Evolutionary conservation across 2,797 vertebrate genomes (phyloP).

Genomic region (Megalops cyprinoides): DNA sequence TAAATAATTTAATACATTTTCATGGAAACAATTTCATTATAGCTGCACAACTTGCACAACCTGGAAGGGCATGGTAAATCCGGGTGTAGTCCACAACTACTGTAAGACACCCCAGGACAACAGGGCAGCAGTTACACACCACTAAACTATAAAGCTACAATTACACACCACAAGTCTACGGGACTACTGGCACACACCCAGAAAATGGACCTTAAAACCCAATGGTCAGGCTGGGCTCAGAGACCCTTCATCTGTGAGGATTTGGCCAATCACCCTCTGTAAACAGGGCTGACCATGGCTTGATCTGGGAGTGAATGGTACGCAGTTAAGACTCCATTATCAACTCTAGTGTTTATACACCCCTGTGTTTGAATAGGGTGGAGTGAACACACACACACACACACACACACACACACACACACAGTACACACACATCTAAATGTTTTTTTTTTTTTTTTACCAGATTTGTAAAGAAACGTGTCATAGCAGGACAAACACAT

Average conservation of each 20-base stretch:
- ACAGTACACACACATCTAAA: too few species aligned
- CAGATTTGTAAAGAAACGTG: not conserved
- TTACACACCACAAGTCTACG: too few species aligned
- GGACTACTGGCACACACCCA: not conserved
- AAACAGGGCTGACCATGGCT: slow-evolving; percentile 18
- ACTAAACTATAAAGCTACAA: too few species aligned
- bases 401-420: too few species aligned
- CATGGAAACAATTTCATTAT: too few species aligned
- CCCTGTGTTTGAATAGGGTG: slow-evolving; percentile 40
- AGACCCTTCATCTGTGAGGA: slow-evolving; percentile 32
- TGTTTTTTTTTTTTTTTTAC: too few species aligned
- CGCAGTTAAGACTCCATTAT: slow-evolving; percentile 30
- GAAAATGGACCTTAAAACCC: not conserved
- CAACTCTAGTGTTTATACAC: slow-evolving; percentile 40
- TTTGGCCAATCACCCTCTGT: slow-evolving; percentile 43
- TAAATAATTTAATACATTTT: too few species aligned
- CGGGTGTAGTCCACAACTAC: too few species aligned
- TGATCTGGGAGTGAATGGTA: slow-evolving; percentile 1
- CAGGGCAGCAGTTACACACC: too few species aligned
- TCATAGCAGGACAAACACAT: not conserved
- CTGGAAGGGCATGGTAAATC: not conserved
- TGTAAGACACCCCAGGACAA: too few species aligned
- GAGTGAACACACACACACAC: not conserved
- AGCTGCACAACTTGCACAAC: too few species aligned
- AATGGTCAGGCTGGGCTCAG: not conserved